phyloP scores from a whole-genome alignment of 2,113 vertebrate genomes.

The Aviceda subcristata region DNA sequence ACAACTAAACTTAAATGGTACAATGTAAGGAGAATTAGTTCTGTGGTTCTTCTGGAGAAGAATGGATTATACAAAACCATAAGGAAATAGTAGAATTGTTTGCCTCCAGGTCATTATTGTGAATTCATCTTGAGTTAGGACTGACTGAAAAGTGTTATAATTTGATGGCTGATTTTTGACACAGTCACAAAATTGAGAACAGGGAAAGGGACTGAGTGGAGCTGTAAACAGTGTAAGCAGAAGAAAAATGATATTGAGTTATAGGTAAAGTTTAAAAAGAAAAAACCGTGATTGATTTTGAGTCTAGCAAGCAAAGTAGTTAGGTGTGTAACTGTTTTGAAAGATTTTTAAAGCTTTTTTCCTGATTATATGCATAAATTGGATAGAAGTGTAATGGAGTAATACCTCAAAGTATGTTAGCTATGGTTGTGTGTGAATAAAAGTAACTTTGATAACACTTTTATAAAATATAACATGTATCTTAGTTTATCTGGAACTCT shows the following conservation, averaged over 20 bases:
- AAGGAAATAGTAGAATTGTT: not conserved
- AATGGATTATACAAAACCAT: not conserved
- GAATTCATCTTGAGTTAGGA: not conserved
- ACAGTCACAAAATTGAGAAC: not conserved
- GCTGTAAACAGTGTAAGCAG: not conserved
- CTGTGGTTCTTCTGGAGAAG: not conserved
- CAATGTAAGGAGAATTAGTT: not conserved
- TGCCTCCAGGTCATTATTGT: not conserved
- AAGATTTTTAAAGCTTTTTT: not conserved
- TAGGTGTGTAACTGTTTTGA: not conserved
- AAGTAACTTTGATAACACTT: not conserved
- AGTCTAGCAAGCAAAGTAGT: not conserved
- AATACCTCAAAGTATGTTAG: not conserved
- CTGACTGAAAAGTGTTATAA: not conserved
- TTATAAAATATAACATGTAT: not conserved
- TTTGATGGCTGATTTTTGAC: not conserved
- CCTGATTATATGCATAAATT: not conserved
- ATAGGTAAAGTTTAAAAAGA: not conserved
- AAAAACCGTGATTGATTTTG: not conserved
- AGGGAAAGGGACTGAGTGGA: not conserved
- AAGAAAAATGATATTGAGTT: not conserved
- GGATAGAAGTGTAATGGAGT: not conserved
- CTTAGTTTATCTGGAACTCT: not conserved
- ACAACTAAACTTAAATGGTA: not conserved
- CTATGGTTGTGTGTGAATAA: not conserved